Evolutionary conservation across 1,140 invertebrate species (phyloP), one percentile per base, ranked within the genome.

Genomic region (Drosophila novamexicana): DNA sequence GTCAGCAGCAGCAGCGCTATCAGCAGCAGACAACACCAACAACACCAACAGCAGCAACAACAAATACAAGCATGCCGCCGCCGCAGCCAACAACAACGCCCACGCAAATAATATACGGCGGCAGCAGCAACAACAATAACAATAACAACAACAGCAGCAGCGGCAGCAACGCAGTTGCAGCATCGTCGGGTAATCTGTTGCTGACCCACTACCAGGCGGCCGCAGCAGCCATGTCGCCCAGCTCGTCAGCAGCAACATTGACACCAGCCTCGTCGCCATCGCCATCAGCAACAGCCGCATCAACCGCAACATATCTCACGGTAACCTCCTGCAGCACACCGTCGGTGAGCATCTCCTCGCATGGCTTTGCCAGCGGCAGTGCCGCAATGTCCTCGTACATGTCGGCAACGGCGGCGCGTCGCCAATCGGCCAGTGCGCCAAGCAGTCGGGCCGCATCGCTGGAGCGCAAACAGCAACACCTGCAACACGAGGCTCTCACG

Each of bases 1-100:
- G 86, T 4, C 93, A 92, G 12, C 91, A 93, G 6, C 91, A 92
- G 49, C 93, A 93, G 18, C 93, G 93, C 22, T 93, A 75, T 42
- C 83, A 91, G 80, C 81, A 77, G 77, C 81, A 81, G 37, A 47
- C 90, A 69, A 37, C 66, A 37, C 34, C 75, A 81, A 4, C 82
- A 81, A 29, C 29, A 84, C 2, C 9, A 77, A 37, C 57, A 65
- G 14, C 59, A 77, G 16, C 78, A 89, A 8, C 78, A 79, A 0
- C 88, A 82, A 8, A 89, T 90, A 44, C 91, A n/a, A 73, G 42
- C 36, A 73, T 75, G 72, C 62, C 74, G 18, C 74, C 88, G 53
- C 84, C 84, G 70, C 65, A 86, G 6, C 66, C 83, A 84, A 50
- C 79, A 70, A n/a, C 65, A 12, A 63, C 57, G 3, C 22, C 82